phyloP scores from a whole-genome alignment of 1,140 invertebrate genomes.

The Caenorhabditis elegans region DNA sequence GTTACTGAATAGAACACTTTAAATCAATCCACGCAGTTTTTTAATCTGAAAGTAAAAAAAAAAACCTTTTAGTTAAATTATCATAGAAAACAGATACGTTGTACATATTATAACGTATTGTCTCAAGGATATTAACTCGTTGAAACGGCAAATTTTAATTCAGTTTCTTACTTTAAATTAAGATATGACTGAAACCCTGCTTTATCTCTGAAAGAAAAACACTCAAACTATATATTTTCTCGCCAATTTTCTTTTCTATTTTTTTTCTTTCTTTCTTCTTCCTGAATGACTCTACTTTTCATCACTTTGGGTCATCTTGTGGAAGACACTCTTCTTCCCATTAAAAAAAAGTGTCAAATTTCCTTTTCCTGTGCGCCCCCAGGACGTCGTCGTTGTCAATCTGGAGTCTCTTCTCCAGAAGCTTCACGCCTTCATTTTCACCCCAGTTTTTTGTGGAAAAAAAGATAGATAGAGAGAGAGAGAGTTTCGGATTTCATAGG shows the following conservation, averaged over 20 bases:
- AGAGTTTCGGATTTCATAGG: constrained; percentile 5
- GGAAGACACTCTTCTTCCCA: not conserved
- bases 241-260: too few species aligned
- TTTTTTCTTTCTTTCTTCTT: not conserved
- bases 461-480: not conserved
- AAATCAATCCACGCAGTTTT: too few species aligned
- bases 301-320: constrained; percentile 6
- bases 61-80: too few species aligned
- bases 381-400: not conserved
- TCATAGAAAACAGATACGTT: too few species aligned
- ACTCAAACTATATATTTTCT: not conserved
- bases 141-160: too few species aligned
- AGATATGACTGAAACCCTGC: too few species aligned
- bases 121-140: too few species aligned
- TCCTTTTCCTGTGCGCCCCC: not conserved
- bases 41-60: too few species aligned
- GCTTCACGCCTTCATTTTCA: constrained; percentile 2
- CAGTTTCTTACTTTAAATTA: too few species aligned
- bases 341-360: constrained; percentile 22
- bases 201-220: too few species aligned
- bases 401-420: not conserved
- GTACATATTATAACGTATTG: too few species aligned
- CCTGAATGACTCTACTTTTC: constrained; percentile 3
- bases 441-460: not conserved
- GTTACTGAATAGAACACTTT: too few species aligned